These are phyloP conservation scores for Chrysolina haemoptera DNA, from an alignment of 2,888 invertebrate species.

Conservation along the genomic window DNA sequence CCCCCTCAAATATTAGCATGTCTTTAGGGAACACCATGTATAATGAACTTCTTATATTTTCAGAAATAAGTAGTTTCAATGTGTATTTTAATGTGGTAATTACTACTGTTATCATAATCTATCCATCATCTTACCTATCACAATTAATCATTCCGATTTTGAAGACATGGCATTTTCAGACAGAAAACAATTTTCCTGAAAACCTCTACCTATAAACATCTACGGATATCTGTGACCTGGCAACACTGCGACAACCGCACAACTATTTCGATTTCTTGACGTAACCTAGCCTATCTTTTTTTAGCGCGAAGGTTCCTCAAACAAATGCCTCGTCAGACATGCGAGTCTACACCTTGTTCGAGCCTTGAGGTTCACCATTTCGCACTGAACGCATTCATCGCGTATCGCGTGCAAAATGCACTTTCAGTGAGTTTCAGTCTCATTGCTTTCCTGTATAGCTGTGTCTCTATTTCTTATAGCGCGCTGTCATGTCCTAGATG, in stretches of 20 bases:
- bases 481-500: slow-evolving; percentile 7
- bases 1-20: too few relatives aligned
- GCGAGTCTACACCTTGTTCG: slow-evolving; percentile 29
- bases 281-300: slow-evolving; percentile 34
- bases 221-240: background rate
- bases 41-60: too few relatives aligned
- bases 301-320: slow-evolving; percentile 6
- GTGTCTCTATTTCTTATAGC: slow-evolving; percentile 20
- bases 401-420: slow-evolving; percentile 27
- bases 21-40: too few relatives aligned
- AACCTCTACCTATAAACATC: background rate
- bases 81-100: too few relatives aligned
- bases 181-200: too few relatives aligned
- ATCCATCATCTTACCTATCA: too few relatives aligned
- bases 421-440: slow-evolving; percentile 35
- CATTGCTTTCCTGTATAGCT: slow-evolving; percentile 14
- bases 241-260: slow-evolving; percentile 12
- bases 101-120: too few relatives aligned
- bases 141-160: too few relatives aligned
- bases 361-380: slow-evolving; percentile 23
- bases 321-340: slow-evolving; percentile 10
- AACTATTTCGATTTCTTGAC: slow-evolving; percentile 30
- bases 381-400: background rate
- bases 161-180: too few relatives aligned
- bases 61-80: too few relatives aligned